Percentiles rank a stretch among this genome's conserved stretches.
phyloP scores from a whole-genome alignment of 2,888 invertebrate species.

The Synanthedon tipuliformis region DNA sequence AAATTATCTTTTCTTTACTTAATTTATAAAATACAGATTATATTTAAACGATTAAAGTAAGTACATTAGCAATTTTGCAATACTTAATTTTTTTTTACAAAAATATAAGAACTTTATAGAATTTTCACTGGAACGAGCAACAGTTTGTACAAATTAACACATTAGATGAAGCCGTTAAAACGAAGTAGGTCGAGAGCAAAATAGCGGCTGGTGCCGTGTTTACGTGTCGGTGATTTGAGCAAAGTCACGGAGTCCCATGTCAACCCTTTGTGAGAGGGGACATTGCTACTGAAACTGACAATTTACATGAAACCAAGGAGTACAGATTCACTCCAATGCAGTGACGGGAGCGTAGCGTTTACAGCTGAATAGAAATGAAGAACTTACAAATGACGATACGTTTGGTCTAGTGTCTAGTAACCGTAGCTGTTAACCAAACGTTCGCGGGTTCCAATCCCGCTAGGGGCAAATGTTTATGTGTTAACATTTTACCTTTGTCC shows the following conservation, averaged over 20 bases:
- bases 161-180: not conserved
- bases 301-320: slow-evolving; percentile 5
- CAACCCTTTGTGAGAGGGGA: slow-evolving; percentile 7
- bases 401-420: no score
- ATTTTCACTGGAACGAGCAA: not conserved
- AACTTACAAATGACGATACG: no score
- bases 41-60: no score
- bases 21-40: no score
- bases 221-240: slow-evolving; percentile 6
- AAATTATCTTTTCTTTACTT: no score
- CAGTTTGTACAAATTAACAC: not conserved
- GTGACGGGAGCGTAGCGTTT: no score
- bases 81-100: not conserved
- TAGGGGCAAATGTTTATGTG: no score
- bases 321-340: not conserved
- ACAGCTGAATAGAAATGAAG: no score
- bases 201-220: not conserved
- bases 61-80: no score
- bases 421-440: no score
- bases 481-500: no score
- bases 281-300: slow-evolving; percentile 6
- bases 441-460: no score
- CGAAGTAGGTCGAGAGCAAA: not conserved
- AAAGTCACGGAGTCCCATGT: slow-evolving; percentile 7
- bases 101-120: not conserved